A percentile compares a stretch with the other conserved stretches of the same genome.
Evolutionary conservation across 2,113 vertebrate species (phyloP).

Genomic region (Strigops habroptila): DNA sequence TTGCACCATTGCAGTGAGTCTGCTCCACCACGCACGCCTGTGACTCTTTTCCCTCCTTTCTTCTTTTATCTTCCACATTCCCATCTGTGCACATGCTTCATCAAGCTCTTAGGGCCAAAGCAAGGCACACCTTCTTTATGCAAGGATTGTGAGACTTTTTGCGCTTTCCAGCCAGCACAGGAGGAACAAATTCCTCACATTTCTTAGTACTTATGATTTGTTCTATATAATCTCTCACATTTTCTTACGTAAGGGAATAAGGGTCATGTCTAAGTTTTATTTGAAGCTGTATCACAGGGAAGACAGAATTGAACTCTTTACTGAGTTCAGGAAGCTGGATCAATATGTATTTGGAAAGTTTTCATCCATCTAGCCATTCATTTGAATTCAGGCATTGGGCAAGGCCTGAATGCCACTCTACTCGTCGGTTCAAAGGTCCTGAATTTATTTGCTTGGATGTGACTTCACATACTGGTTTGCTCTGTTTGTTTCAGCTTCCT

Average conservation of each 20-base stretch:
- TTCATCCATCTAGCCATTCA: neutral
- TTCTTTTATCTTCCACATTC: neutral
- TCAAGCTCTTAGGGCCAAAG: neutral
- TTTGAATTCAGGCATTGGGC: neutral
- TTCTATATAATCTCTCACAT: neutral
- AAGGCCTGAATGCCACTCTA: neutral
- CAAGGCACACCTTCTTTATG: neutral
- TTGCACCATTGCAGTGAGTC: neutral
- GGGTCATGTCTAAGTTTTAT: neutral
- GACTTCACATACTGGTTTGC: neutral
- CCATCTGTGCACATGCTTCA: neutral
- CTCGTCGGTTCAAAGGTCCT: neutral
- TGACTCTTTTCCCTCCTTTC: neutral
- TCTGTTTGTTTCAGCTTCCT: neutral
- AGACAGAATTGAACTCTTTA: neutral
- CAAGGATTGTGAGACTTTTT: neutral
- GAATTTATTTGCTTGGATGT: neutral
- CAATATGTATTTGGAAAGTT: neutral
- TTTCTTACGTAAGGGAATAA: neutral
- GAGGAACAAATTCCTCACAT: neutral
- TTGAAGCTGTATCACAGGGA: neutral
- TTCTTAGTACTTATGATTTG: neutral
- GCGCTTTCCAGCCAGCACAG: neutral
- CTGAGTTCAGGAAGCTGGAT: neutral
- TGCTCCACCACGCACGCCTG: fast-evolving